Evolutionary conservation across 2,888 invertebrate genomes (phyloP).

Genomic region (Colletes collaris): DNA sequence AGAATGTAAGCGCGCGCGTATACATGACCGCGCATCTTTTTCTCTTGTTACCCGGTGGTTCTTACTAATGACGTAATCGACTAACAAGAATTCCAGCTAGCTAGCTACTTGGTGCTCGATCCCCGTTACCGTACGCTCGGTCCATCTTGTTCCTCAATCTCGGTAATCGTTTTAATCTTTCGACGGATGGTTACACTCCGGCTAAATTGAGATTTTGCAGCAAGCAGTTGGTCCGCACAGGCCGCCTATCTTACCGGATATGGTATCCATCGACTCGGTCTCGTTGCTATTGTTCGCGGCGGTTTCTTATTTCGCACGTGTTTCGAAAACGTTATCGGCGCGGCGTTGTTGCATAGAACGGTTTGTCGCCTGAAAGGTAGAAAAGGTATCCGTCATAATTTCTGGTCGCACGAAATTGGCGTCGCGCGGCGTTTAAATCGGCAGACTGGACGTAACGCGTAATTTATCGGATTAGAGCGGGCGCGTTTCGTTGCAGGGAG

Average conservation of each 20-base stretch:
- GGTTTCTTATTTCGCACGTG: conserved; percentile 2
- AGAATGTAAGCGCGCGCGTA: background rate
- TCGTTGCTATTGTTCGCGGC: background rate
- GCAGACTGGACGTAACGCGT: conserved; percentile 29
- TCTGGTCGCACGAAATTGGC: conserved; percentile 20
- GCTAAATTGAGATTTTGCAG: conserved; percentile 65
- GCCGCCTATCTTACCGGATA: background rate
- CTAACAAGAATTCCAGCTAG: conserved; percentile 63
- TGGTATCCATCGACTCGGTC: conserved; percentile 38
- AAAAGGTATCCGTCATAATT: conserved; percentile 11
- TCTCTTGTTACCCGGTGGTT: conserved; percentile 64
- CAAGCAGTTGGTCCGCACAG: background rate
- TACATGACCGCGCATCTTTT: conserved; percentile 33
- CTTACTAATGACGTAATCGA: conserved; percentile 70
- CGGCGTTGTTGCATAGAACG: background rate
- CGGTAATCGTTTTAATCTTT: conserved; percentile 71
- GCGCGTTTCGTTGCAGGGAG: conserved; percentile 50
- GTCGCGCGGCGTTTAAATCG: conserved; percentile 43
- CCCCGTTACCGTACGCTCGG: conserved; percentile 24
- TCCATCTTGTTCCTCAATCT: conserved; percentile 63
- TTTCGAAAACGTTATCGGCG: conserved; percentile 1
- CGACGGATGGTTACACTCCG: conserved; percentile 32
- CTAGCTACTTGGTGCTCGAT: conserved; percentile 38
- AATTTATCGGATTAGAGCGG: conserved; percentile 57
- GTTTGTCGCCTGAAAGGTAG: background rate